Evolutionary conservation across 2,797 vertebrate genomes (phyloP).

Genomic region (Notolepis coatsorum): DNA sequence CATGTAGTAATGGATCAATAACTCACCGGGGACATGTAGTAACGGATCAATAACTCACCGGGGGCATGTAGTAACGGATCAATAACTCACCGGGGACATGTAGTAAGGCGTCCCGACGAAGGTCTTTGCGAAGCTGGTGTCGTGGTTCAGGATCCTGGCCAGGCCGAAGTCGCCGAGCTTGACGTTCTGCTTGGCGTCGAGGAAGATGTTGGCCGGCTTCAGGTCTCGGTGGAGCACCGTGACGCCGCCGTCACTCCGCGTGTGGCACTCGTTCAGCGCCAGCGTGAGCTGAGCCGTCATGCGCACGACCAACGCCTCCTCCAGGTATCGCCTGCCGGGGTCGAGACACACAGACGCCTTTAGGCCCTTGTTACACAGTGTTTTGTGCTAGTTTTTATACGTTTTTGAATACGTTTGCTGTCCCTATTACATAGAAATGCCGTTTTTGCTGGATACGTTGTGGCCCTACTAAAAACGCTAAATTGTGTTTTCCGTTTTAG

Average conservation of each 20-base stretch:
- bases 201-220: conserved; percentile 90
- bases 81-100: conserved; percentile 87
- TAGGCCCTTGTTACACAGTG: too few species aligned
- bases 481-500: too few species aligned
- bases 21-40: too few species aligned
- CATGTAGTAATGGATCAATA: too few species aligned
- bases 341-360: not conserved
- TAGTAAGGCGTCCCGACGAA: conserved; percentile 92
- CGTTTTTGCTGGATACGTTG: too few species aligned
- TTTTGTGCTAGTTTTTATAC: too few species aligned
- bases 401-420: too few species aligned
- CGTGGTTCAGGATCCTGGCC: conserved; percentile 87
- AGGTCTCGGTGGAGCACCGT: conserved; percentile 88
- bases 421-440: too few species aligned
- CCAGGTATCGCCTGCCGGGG: conserved; percentile 81
- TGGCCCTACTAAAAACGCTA: too few species aligned
- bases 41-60: too few species aligned
- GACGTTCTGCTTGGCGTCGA: conserved; percentile 86
- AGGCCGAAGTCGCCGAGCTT: conserved; percentile 91
- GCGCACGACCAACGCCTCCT: conserved; percentile 86
- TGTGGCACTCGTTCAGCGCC: too few species aligned
- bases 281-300: conserved; percentile 87
- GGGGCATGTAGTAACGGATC: too few species aligned
- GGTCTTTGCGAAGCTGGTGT: conserved; percentile 88
- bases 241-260: conserved; percentile 81